Conservation (phyloP, 2,797 vertebrate genomes). For the Cephalopachus bancanus region DNA sequence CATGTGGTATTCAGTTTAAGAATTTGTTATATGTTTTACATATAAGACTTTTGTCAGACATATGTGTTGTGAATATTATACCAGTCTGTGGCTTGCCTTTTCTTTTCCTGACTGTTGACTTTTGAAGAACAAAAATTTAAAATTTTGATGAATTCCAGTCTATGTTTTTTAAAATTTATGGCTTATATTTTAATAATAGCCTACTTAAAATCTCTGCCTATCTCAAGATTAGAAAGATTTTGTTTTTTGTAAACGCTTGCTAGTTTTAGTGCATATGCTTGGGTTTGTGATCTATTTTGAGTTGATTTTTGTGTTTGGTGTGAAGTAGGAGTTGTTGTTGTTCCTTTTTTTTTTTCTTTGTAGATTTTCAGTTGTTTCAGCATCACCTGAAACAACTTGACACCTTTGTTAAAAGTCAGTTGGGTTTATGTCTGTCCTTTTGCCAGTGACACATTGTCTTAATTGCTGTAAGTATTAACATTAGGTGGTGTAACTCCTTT, state of each 20-base stretch:
- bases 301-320: constrained; percentile 14
- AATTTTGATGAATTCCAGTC: constrained; percentile 46
- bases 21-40: no score
- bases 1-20: no score
- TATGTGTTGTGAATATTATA: not conserved
- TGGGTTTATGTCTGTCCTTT: not conserved
- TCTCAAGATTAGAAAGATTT: not conserved
- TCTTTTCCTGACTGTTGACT: constrained; percentile 33
- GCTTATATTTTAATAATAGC: not conserved
- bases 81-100: not conserved
- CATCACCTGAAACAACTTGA: not conserved
- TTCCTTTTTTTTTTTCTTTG: not conserved
- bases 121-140: constrained; percentile 21
- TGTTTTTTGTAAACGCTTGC: constrained; percentile 26
- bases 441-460: not conserved
- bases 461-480: constrained; percentile 1
- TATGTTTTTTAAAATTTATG: not conserved
- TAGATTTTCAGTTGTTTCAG: not conserved
- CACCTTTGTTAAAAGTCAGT: not conserved
- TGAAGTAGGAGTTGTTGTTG: not conserved
- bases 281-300: not conserved
- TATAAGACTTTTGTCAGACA: not conserved
- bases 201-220: not conserved
- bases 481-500: not conserved
- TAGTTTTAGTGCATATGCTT: not conserved